Percentiles rank a stretch among this genome's conserved stretches.
Evolutionary conservation across 1,140 invertebrate genomes (phyloP).

Genomic region (Drosophila pseudoananassae): DNA sequence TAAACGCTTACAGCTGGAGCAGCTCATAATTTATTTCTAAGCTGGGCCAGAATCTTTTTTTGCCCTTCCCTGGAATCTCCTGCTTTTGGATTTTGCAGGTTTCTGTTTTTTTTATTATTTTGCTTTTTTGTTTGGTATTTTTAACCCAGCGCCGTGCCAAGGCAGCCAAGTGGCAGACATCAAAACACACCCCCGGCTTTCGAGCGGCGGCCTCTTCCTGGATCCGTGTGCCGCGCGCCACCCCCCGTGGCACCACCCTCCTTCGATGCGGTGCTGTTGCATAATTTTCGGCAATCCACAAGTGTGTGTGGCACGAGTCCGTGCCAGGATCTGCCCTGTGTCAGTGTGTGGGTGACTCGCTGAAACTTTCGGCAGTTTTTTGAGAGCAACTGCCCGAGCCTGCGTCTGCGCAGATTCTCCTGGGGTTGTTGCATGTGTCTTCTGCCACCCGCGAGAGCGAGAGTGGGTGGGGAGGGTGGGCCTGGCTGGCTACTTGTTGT

Average conservation of each 20-base stretch:
- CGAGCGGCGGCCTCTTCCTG: conserved; percentile 3
- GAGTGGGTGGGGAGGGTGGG: neutral
- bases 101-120: conserved; percentile 8
- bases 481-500: conserved; percentile 73
- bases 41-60: conserved; percentile 4
- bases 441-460: neutral
- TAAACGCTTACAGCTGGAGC: conserved; percentile 62
- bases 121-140: conserved; percentile 41
- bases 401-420: conserved; percentile 49
- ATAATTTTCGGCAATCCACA: conserved; percentile 83
- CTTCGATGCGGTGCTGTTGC: conserved; percentile 64
- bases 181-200: conserved; percentile 72
- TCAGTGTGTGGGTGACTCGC: conserved; percentile 57
- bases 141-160: conserved; percentile 46
- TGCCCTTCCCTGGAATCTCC: neutral
- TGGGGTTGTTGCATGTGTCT: conserved; percentile 53
- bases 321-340: conserved; percentile 28
- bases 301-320: conserved; percentile 75
- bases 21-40: conserved; percentile 59
- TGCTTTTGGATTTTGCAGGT: conserved; percentile 15
- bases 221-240: conserved; percentile 23
- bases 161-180: conserved; percentile 79
- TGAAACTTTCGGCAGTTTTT: conserved; percentile 18
- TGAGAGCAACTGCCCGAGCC: conserved; percentile 13
- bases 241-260: neutral